phyloP scores from a whole-genome alignment of 2,888 invertebrate genomes.

The Oscheius sp. region DNA sequence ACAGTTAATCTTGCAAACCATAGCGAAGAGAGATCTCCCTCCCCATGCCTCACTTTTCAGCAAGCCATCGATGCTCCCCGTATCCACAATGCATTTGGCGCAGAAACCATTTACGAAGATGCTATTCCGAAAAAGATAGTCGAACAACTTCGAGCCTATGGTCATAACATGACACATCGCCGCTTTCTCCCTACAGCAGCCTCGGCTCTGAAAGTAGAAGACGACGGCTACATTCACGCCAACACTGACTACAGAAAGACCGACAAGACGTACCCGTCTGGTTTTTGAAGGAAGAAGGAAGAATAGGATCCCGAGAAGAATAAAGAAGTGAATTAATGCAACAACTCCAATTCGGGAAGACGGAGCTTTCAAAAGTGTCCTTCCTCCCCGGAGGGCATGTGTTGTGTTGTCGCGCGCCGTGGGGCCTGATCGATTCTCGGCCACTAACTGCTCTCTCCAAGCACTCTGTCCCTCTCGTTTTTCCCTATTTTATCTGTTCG shows the following conservation, averaged over 20 bases:
- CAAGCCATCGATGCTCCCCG: conserved; percentile 76
- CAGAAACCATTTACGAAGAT: conserved; percentile 75
- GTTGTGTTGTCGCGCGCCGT: conserved; percentile 25
- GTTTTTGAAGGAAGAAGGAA: background rate
- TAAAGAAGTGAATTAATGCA: background rate
- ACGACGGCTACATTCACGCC: conserved; percentile 12
- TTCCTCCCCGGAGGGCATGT: conserved; percentile 21
- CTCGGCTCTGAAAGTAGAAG: conserved; percentile 10
- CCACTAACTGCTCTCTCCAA: background rate
- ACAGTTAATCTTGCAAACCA: too few relatives aligned
- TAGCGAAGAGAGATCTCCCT: background rate
- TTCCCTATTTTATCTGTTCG: background rate
- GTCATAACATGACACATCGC: conserved; percentile 59
- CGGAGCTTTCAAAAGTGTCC: conserved; percentile 15
- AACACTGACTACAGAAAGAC: conserved; percentile 14
- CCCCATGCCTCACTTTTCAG: background rate
- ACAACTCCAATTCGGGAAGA: background rate
- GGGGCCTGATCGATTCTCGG: conserved; percentile 25
- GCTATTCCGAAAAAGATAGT: conserved; percentile 50
- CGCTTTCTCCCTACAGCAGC: background rate
- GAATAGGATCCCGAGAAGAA: conserved; percentile 4
- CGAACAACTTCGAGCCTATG: conserved; percentile 59
- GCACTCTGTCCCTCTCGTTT: conserved; percentile 1
- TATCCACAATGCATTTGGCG: conserved; percentile 72
- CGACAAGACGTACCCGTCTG: conserved; percentile 1